Base-by-base conservation (phyloP, 1,140 invertebrate genomes). In the Drosophila nikananu region DNA sequence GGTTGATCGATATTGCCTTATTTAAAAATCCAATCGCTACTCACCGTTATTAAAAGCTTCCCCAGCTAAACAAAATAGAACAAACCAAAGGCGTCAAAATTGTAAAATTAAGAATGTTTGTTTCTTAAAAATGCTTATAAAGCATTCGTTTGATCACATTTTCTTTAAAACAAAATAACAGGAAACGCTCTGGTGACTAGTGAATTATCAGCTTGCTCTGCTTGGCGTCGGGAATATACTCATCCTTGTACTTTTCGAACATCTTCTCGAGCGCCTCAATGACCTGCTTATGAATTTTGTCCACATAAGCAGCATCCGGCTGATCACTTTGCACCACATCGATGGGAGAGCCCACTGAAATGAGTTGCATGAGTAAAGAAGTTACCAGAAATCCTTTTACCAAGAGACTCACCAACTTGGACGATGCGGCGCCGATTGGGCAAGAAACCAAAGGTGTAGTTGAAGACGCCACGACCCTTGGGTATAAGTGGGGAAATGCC, bases 371-470 rank as follows among this genome's bases (percentile, higher is more conserved):
- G 12, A 37, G 2, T n/a, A 23, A 54, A 13, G 6, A 1, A 0
- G 0, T 5, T 2, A 21, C 41, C 5, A 27, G 19, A 46, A 17
- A 19, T 15, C 10, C 21, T 1, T n/a, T n/a, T 8, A 2, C 17
- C 4, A 5, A 17, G 17, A 19, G n/a, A 94, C 95, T 95, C 94
- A 98, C 97, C 96, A 80, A 99, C 97, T 72, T 97, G 96, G 12
- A 95, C 95, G 27, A 99, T 95, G 0, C 96, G 97, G 64, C 94
- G 94, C 39, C 98, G 94, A 49, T 95, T 95, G 0, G 98, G 98
- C 9, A 99, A 90, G 2, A 98, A 91, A 0, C 98, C 98, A 93
- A 98, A 98, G 1, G 95, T 95, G 84, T 98, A 98, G 80, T 98
- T 97, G 81, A 99, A 97, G 39, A 99, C 94, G 1, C 98, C 98